Percentiles rank a stretch among this genome's conserved stretches.
phyloP scores from a whole-genome alignment of 2,888 invertebrate genomes.

The Drosophila anomelani region DNA sequence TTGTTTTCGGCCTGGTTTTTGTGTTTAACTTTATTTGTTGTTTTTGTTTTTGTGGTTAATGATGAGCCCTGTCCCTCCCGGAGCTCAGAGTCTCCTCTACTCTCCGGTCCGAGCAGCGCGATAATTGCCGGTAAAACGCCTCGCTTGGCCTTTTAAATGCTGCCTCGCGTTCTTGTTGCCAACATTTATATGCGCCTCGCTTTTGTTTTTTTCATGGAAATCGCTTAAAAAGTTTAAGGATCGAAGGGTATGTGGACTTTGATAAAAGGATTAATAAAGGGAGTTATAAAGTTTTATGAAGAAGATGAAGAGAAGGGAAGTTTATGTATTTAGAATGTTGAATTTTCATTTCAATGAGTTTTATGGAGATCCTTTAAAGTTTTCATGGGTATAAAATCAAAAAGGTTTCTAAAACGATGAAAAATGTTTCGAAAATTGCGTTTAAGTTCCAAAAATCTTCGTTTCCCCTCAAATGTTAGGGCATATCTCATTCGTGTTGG shows the following conservation, averaged over 20 bases:
- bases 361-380: neutral
- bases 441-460: neutral
- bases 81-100: neutral
- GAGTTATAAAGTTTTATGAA: neutral
- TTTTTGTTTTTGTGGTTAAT: conserved; percentile 61
- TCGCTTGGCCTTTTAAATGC: conserved; percentile 79
- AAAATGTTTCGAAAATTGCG: neutral
- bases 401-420: neutral
- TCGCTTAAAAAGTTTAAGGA: conserved; percentile 27
- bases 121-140: conserved; percentile 81
- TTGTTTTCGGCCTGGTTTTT: conserved; percentile 45
- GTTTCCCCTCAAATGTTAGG: neutral
- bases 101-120: conserved; percentile 54
- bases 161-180: conserved; percentile 52
- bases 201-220: conserved; percentile 39
- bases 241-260: conserved; percentile 38
- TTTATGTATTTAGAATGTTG: neutral
- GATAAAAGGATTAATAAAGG: neutral
- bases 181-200: conserved; percentile 21
- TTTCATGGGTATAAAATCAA: neutral
- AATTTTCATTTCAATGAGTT: neutral
- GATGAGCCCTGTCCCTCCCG: conserved; percentile 54
- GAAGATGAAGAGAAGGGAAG: no score
- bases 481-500: conserved; percentile 13
- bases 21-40: conserved; percentile 14